Evolutionary conservation across 2,113 vertebrate species (phyloP).

Genomic region (Probosciger aterrimus): DNA sequence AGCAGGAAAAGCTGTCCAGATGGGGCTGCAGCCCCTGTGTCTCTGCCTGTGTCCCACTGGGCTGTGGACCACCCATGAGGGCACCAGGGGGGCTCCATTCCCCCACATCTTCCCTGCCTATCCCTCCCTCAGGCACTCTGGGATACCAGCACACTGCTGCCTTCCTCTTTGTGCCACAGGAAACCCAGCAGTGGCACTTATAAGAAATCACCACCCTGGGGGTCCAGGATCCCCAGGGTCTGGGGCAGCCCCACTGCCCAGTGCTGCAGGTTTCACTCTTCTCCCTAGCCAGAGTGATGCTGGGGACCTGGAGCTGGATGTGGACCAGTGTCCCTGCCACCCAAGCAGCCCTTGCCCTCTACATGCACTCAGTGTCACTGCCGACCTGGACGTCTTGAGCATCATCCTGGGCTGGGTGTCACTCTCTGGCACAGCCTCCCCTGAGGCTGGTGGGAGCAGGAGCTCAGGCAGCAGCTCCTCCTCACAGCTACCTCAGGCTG

Average conservation of each 20-base stretch:
- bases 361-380: accelerated
- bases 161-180: conserved; percentile 28
- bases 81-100: accelerated
- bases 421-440: accelerated
- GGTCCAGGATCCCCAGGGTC: accelerated
- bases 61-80: accelerated
- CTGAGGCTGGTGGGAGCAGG: accelerated
- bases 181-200: not conserved
- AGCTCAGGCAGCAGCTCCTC: not conserved
- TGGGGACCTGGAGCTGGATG: not conserved
- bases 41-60: not conserved
- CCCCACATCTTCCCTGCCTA: not conserved
- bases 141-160: accelerated
- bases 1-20: conserved; percentile 49
- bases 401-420: not conserved
- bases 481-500: not conserved
- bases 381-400: accelerated
- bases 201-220: not conserved
- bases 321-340: not conserved
- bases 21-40: not conserved
- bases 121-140: not conserved
- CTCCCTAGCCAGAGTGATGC: not conserved
- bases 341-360: not conserved
- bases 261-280: not conserved
- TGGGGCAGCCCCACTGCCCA: not conserved